Conservation (phyloP, 2,797 vertebrate species). For the Intellagama lesueurii region DNA sequence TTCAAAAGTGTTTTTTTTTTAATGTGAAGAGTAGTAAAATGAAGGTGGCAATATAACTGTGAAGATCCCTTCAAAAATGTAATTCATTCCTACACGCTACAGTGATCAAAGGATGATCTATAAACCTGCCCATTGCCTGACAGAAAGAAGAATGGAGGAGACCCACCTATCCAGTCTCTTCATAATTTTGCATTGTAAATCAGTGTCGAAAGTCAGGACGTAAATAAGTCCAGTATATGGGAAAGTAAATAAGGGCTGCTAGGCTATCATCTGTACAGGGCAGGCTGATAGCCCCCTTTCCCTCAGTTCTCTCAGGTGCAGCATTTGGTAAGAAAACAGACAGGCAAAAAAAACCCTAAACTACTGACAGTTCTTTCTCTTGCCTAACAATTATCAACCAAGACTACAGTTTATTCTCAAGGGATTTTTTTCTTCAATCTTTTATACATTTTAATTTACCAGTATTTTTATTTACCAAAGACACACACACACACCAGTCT, state of each 20-base stretch:
- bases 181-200: background rate
- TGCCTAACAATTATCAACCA: conserved; percentile 36
- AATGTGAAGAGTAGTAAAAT: too few species aligned
- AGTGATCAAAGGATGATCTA: background rate
- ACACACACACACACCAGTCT: background rate
- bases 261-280: background rate
- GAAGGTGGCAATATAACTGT: background rate
- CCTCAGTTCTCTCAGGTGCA: background rate
- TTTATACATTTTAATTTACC: conserved; percentile 48
- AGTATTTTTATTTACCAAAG: conserved; percentile 18
- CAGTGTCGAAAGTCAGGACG: background rate
- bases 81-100: too few species aligned
- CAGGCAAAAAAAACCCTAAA: background rate
- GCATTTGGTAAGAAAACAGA: background rate
- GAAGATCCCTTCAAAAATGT: too few species aligned
- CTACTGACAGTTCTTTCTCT: conserved; percentile 34
- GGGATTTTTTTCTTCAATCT: conserved; percentile 49
- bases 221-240: background rate
- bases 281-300: background rate
- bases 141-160: background rate
- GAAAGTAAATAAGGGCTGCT: background rate
- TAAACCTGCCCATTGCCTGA: background rate
- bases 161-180: background rate
- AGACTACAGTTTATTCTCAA: conserved; percentile 31
- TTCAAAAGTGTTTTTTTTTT: too few species aligned